A percentile compares a stretch with the other conserved stretches of the same genome.
Evolutionary conservation across 2,797 vertebrate species (phyloP).

Genomic region (Acanthurus lineatus): DNA sequence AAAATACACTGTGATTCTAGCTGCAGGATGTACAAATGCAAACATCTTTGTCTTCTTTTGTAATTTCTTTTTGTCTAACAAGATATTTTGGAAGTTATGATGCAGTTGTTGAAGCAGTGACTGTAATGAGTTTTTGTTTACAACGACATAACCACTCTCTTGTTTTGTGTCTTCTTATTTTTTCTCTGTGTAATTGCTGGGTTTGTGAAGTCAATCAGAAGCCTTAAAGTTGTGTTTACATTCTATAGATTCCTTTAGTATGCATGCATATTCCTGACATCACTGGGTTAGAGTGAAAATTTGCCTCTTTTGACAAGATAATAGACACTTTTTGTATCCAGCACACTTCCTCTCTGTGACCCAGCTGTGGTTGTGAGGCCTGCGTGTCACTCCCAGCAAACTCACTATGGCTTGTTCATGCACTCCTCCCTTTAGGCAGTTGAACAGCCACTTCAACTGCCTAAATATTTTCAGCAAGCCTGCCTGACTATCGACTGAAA

Average conservation of each 20-base stretch:
- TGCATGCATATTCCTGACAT: conserved; percentile 4
- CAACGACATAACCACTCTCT: not conserved
- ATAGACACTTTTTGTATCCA: not conserved
- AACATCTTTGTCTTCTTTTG: conserved; percentile 1
- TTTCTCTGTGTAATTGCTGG: conserved; percentile 29
- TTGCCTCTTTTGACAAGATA: not conserved
- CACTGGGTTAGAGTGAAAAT: not conserved
- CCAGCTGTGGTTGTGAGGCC: not conserved
- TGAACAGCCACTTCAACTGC: conserved; percentile 43
- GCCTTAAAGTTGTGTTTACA: conserved; percentile 38
- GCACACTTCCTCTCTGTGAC: not conserved
- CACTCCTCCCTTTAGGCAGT: conserved; percentile 36
- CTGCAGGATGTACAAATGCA: not conserved
- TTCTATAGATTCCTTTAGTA: conserved; percentile 22
- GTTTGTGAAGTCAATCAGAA: conserved; percentile 9
- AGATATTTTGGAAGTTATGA: conserved; percentile 1
- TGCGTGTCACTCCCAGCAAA: conserved; percentile 30
- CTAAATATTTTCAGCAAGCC: conserved; percentile 18
- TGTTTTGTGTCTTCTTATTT: not conserved
- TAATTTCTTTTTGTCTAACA: not conserved
- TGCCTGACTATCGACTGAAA: conserved; percentile 16
- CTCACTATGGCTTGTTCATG: conserved; percentile 17
- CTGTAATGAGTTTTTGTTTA: conserved; percentile 1
- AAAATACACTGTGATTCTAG: not conserved
- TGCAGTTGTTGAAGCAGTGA: not conserved